phyloP scores from a whole-genome alignment of 2,113 vertebrate species.

The Phrynosoma platyrhinos region DNA sequence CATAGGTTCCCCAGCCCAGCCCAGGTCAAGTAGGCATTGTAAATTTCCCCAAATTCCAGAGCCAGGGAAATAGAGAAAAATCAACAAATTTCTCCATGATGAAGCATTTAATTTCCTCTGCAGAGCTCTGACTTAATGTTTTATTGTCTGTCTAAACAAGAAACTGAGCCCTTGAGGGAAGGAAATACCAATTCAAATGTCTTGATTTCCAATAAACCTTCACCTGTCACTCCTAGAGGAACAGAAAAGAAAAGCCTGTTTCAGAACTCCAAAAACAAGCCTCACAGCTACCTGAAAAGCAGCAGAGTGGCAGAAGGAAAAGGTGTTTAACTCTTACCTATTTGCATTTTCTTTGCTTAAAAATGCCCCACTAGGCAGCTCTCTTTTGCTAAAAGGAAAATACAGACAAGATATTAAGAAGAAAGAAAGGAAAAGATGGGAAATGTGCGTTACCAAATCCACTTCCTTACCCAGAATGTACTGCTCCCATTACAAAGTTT shows the following conservation, averaged over 20 bases:
- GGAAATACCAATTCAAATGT: constrained; percentile 2
- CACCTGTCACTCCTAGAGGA: neutral
- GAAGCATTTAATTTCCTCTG: neutral
- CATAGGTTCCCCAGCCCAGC: neutral
- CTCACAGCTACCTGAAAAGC: neutral
- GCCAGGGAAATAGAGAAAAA: neutral
- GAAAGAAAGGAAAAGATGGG: neutral
- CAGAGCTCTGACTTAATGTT: neutral
- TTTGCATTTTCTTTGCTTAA: neutral
- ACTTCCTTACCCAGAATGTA: too few species aligned
- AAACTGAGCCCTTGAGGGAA: neutral
- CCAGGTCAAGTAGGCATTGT: neutral
- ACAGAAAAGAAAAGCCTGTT: neutral
- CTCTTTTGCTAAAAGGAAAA: neutral
- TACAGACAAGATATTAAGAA: neutral
- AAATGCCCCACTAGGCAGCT: neutral
- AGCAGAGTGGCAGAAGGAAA: neutral
- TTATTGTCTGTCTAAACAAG: neutral
- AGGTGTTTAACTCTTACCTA: neutral
- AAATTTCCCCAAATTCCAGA: neutral
- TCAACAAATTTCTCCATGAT: neutral
- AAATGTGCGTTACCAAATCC: too few species aligned
- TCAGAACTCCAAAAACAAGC: neutral
- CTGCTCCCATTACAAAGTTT: too few species aligned
- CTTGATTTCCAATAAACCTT: constrained; percentile 1